A percentile compares a stretch with the other conserved stretches of the same genome.
phyloP scores from a whole-genome alignment of 2,113 vertebrate species.

The Zeus faber region DNA sequence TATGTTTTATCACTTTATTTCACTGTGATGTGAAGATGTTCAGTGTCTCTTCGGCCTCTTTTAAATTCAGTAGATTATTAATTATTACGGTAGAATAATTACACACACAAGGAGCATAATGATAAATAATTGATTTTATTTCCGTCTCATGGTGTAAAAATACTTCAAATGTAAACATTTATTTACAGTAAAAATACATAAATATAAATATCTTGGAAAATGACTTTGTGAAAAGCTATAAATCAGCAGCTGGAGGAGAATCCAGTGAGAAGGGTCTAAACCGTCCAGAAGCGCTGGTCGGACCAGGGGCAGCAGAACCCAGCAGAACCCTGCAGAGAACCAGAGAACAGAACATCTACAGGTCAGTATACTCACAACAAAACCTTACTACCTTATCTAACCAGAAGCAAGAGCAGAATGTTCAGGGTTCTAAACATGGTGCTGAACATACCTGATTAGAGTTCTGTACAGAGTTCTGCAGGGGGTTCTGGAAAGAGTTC shows the following conservation, averaged over 20 bases:
- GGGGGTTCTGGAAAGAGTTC: too few relatives aligned
- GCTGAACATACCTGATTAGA: slow-evolving; percentile 52
- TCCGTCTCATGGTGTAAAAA: background rate
- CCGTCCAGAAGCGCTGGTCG: slow-evolving; percentile 40
- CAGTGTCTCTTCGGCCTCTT: too few relatives aligned
- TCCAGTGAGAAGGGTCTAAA: slow-evolving; percentile 28
- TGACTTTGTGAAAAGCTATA: background rate
- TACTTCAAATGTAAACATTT: background rate
- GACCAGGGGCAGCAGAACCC: slow-evolving; percentile 13
- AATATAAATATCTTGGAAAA: background rate
- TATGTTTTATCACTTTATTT: too few relatives aligned
- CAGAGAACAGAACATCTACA: slow-evolving; percentile 17
- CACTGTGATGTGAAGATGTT: too few relatives aligned
- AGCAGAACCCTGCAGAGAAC: slow-evolving; percentile 43
- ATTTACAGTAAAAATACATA: too few relatives aligned
- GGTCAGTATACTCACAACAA: background rate
- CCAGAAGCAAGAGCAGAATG: background rate
- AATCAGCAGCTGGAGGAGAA: background rate
- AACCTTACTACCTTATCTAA: background rate
- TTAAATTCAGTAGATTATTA: too few relatives aligned
- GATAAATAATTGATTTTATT: too few relatives aligned
- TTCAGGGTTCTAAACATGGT: background rate
- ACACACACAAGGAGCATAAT: background rate
- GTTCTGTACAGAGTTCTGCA: slow-evolving; percentile 14
- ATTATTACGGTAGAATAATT: background rate